Evolutionary conservation across 2,113 vertebrate genomes (phyloP), one percentile per base, ranked within the genome.

Genomic region (Fukomys damarensis): DNA sequence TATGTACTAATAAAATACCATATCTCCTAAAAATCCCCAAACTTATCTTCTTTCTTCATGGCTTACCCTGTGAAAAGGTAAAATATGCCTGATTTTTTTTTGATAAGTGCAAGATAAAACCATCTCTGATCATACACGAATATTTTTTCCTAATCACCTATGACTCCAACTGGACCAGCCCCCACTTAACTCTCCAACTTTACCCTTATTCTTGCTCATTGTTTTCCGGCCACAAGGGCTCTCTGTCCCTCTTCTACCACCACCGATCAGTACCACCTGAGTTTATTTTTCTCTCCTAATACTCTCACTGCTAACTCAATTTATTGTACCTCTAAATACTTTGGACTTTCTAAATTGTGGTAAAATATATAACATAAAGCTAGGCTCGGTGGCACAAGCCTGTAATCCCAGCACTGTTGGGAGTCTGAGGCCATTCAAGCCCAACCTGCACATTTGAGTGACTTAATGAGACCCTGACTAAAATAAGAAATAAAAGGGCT

Each of bases 221-320:
- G 56, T 32, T 84, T 20, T 54, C 35, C 41, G 58, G 24, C 70
- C 20, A 32, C 70, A 59, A 3, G 76, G 76, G 38, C 38, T 74
- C 52, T 68, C 65, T 72, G 11, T 41, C 35, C 80, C 19, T 91
- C 59, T 74, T 74, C n/a, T 28, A 41, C 41, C 12, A 14, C 87
- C 28, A 32, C 12, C 13, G 79, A 88, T 38, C n/a, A 85, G 19
- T 81, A 82, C 7, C 14, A 56, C 17, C 32, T 2, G 13, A 5
- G 58, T 68, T 87, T 83, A 58, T 86, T 94, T 95, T 46, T 87
- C 24, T 59, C 68, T 93, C 24, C 38, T 90, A 89, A 82, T 54
- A 35, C 14, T 94, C 65, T 94, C 84, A 96, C 19, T 38, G 41
- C 61, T 82, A 92, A 43, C 16, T 66, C 65, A 66, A 30, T 66